Conservation (phyloP, 1,140 invertebrate genomes). For the Tetragonula clypearis region DNA sequence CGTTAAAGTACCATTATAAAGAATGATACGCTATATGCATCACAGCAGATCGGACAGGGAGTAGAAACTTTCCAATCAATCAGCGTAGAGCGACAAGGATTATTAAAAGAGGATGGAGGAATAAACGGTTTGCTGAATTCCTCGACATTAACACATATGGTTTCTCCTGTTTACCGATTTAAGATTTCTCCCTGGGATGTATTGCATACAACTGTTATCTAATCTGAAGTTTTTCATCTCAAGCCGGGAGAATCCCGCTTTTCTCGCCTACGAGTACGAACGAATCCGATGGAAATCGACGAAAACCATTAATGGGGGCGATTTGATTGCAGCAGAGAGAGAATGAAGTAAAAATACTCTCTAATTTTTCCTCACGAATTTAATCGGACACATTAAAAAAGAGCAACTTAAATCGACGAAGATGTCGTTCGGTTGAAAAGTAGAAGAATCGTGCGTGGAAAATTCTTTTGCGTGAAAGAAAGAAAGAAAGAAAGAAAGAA, state of each 20-base stretch:
- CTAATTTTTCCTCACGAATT: too few species aligned
- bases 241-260: background rate
- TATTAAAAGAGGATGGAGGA: background rate
- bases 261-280: background rate
- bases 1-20: background rate
- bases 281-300: background rate
- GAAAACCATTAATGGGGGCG: background rate
- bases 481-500: background rate
- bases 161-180: background rate
- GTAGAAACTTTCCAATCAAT: conserved; percentile 10
- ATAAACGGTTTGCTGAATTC: background rate
- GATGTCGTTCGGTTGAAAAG: background rate
- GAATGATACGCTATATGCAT: background rate
- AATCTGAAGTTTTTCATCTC: background rate
- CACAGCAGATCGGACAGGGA: background rate
- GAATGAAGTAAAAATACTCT: too few species aligned
- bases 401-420: too few species aligned
- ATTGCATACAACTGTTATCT: conserved; percentile 11
- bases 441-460: background rate
- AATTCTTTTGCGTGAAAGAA: background rate
- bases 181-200: background rate
- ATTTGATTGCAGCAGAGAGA: too few species aligned
- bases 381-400: too few species aligned
- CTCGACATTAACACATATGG: background rate
- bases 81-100: background rate